These are phyloP conservation scores for Gila orcuttii DNA, from an alignment of 2,113 vertebrate genomes.

Conservation along the genomic window DNA sequence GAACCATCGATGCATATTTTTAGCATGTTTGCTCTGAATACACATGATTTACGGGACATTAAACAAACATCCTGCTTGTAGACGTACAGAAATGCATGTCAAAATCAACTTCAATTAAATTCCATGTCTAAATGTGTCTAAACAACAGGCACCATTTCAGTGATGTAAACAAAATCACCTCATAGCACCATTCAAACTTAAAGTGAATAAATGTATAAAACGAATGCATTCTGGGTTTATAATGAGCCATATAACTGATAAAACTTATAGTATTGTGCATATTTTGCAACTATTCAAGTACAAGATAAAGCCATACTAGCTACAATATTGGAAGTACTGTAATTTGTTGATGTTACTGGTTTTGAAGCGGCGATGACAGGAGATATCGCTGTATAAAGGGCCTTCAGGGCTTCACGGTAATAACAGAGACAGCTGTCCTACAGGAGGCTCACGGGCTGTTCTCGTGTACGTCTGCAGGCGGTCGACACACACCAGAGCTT, in stretches of 20 bases:
- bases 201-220: not conserved
- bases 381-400: slow-evolving; percentile 8
- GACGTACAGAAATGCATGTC: too few species aligned
- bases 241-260: not conserved
- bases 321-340: too few species aligned
- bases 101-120: too few species aligned
- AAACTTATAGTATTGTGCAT: not conserved
- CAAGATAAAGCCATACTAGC: not conserved
- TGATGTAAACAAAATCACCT: too few species aligned
- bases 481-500: slow-evolving; percentile 5
- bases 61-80: not conserved
- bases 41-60: not conserved
- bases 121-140: too few species aligned
- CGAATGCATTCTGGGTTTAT: too few species aligned
- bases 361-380: not conserved
- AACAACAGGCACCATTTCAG: too few species aligned
- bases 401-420: slow-evolving; percentile 17
- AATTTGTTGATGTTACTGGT: not conserved
- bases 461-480: slow-evolving; percentile 44
- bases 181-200: not conserved
- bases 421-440: slow-evolving; percentile 30
- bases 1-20: too few species aligned
- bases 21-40: not conserved
- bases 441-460: slow-evolving; percentile 38
- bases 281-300: not conserved